Evolutionary conservation across 2,113 vertebrate genomes (phyloP), one percentile per base, ranked within the genome.

Genomic region (Gobiocypris rarus): DNA sequence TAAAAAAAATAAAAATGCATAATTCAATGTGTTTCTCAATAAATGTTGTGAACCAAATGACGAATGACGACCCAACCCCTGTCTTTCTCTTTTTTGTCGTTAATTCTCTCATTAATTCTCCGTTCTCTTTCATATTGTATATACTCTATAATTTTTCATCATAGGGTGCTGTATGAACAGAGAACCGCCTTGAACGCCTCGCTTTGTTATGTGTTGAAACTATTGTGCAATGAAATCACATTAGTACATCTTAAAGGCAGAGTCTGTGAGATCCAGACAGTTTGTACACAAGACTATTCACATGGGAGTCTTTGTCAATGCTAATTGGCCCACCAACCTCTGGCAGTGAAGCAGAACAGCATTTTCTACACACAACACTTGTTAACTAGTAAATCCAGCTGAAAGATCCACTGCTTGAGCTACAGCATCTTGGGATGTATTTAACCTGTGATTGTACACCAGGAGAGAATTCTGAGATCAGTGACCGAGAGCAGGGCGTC

Each of bases 221-320:
- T 34, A 84, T 43, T 71, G 86, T 75, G 91, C 89, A 88, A 87
- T 87, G 54, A 58, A 83, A 43, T 87, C 74, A 70, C 79, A 81
- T 81, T 81, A 81, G 28, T 81, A 38, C 24, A 67, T 70, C 45
- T 70, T 81, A 54, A 70, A 81, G 28, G 43, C 73, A 79, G 54
- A 54, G 50, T 71, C 56, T 73, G 34, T 87, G 85, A 75, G 84
- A 87, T 84, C 87, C 83, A 87, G 89, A 89, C 56, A 83, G 83
- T 86, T 76, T 81, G 88, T 77, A 89, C 88, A 86, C 76, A 86
- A 77, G 88, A 86, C 81, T 86, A 77, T 89, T 83, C 90, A 87
- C 89, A 87, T 2, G 85, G 92, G 89, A 91, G 89, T 91, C 89
- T 92, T 93, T 94, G 90, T 92, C 89, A 91, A 85, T 91, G 92